Percentiles rank a stretch among this genome's conserved stretches.
Evolutionary conservation across 2,888 invertebrate genomes (phyloP).

Genomic region (Hirtodrosophila alboralis): DNA sequence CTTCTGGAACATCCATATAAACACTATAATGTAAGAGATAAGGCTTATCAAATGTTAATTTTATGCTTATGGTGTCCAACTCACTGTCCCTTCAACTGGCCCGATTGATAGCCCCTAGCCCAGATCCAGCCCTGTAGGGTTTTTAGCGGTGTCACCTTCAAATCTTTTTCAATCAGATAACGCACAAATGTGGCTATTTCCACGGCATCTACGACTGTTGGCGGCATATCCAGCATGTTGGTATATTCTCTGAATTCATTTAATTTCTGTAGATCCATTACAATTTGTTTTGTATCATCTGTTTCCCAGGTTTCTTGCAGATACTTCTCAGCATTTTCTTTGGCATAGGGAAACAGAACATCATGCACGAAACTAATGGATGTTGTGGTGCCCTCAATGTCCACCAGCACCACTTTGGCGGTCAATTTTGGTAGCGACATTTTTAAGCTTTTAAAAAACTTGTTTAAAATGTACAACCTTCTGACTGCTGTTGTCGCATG

Average conservation of each 20-base stretch:
- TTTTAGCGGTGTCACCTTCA: conserved; percentile 92
- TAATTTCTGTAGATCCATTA: conserved; percentile 87
- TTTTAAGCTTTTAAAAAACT: background rate
- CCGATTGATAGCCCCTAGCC: conserved; percentile 92
- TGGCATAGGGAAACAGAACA: conserved; percentile 90
- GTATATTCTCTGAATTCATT: conserved; percentile 61
- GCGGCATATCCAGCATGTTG: conserved; percentile 1
- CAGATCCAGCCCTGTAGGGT: conserved; percentile 96
- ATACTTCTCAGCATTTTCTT: conserved; percentile 89
- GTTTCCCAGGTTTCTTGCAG: conserved; percentile 89
- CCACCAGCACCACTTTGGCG: conserved; percentile 85
- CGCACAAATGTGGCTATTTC: conserved; percentile 89
- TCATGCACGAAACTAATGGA: conserved; percentile 91
- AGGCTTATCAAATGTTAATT: background rate
- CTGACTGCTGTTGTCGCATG: background rate
- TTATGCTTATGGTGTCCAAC: conserved; percentile 83
- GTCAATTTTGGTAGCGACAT: conserved; percentile 36
- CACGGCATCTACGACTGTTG: conserved; percentile 81
- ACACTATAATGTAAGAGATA: conserved; percentile 86
- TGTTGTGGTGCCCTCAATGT: conserved; percentile 91
- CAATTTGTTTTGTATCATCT: conserved; percentile 88
- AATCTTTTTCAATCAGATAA: conserved; percentile 92
- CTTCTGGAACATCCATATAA: conserved; percentile 92
- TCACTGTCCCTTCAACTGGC: conserved; percentile 94
- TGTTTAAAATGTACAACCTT: background rate